A percentile compares a stretch with the other conserved stretches of the same genome.
These are phyloP conservation scores for Oostethus manadensis DNA, from an alignment of 2,113 vertebrate species.

Conservation along the genomic window DNA sequence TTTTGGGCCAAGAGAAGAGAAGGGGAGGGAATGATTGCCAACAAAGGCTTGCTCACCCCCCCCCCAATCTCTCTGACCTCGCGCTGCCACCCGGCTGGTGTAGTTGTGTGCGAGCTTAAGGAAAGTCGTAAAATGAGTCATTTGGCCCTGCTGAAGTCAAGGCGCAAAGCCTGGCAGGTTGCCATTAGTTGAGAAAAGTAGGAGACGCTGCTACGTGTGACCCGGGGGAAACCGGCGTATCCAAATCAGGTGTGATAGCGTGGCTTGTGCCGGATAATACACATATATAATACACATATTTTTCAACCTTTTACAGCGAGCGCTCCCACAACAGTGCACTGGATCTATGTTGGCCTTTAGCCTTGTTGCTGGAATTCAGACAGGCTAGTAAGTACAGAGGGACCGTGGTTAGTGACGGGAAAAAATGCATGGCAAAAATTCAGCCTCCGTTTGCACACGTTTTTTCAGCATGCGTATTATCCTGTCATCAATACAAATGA, in stretches of 20 bases:
- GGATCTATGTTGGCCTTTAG: no score
- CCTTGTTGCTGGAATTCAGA: no score
- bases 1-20: constrained; percentile 47
- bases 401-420: no score
- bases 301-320: no score
- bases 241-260: constrained; percentile 23
- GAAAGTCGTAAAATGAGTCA: constrained; percentile 42
- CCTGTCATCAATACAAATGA: no score
- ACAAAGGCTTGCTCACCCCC: constrained; percentile 44
- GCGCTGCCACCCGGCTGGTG: constrained; percentile 31
- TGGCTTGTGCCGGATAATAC: no score
- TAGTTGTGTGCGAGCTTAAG: constrained; percentile 21
- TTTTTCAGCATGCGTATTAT: no score
- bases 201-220: constrained; percentile 23
- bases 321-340: no score
- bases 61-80: constrained; percentile 36
- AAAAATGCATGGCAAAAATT: no score
- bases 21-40: constrained; percentile 49
- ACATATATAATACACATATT: no score
- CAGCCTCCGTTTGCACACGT: no score
- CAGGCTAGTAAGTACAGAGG: no score
- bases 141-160: constrained; percentile 11
- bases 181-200: constrained; percentile 19
- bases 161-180: constrained; percentile 30
- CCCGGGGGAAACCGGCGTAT: constrained; percentile 40